phyloP scores from a whole-genome alignment of 2,797 vertebrate genomes.

The Gephyroberyx darwinii region DNA sequence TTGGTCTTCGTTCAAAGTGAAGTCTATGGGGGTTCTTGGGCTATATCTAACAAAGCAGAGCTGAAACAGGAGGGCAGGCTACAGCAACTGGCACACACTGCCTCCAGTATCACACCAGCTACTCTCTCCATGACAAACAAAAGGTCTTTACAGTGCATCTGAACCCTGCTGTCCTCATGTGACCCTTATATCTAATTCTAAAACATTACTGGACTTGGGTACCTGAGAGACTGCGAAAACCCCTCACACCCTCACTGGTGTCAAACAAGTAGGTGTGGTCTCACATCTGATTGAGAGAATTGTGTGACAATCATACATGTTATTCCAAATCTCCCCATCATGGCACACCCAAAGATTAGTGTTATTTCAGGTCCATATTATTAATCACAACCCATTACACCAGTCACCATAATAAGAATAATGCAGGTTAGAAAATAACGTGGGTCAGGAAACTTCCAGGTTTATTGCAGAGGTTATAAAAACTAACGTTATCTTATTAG shows the following conservation, averaged over 20 bases:
- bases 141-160: conserved; percentile 48
- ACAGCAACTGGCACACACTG: conserved; percentile 66
- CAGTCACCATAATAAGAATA: conserved; percentile 23
- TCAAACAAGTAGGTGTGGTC: not conserved
- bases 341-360: conserved; percentile 57
- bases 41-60: conserved; percentile 54
- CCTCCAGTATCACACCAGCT: conserved; percentile 55
- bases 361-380: conserved; percentile 11
- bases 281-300: conserved; percentile 14
- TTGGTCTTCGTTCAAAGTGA: conserved; percentile 42
- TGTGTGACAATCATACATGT: conserved; percentile 9
- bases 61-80: conserved; percentile 38
- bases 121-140: conserved; percentile 61
- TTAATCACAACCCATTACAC: conserved; percentile 45
- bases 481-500: conserved; percentile 51
- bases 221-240: not conserved
- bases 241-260: conserved; percentile 1
- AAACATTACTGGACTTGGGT: conserved; percentile 19
- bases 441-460: conserved; percentile 31
- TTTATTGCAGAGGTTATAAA: conserved; percentile 40
- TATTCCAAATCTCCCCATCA: conserved; percentile 41
- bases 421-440: conserved; percentile 32
- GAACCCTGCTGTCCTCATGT: conserved; percentile 17
- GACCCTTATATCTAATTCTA: conserved; percentile 17
- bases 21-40: conserved; percentile 42